Percentiles rank a stretch among this genome's conserved stretches.
Conservation (phyloP, 2,888 invertebrate genomes). For the Phengaris arion region DNA sequence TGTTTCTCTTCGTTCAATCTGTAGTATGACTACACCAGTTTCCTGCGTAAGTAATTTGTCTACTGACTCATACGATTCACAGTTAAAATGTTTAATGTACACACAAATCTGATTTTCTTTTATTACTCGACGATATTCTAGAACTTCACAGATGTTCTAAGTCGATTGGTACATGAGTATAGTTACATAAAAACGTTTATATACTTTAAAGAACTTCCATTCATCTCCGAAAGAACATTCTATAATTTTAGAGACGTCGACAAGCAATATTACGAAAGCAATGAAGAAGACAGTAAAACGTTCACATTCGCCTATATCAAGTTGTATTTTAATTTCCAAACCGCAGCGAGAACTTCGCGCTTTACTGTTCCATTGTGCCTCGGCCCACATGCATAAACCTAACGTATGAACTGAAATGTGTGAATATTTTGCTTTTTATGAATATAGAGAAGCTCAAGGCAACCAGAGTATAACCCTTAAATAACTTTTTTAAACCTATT, state of each 20-base stretch:
- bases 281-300: conserved; percentile 31
- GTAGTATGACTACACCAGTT: too few relatives aligned
- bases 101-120: too few relatives aligned
- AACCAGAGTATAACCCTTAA: too few relatives aligned
- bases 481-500: too few relatives aligned
- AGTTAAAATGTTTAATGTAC: too few relatives aligned
- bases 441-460: neutral
- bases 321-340: conserved; percentile 78
- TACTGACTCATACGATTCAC: too few relatives aligned
- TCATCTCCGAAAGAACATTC: neutral
- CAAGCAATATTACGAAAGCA: conserved; percentile 18
- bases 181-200: neutral
- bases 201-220: neutral
- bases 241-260: neutral
- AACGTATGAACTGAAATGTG: neutral
- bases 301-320: conserved; percentile 51
- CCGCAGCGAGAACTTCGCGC: conserved; percentile 67
- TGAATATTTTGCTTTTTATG: neutral
- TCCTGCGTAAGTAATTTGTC: too few relatives aligned
- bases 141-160: too few relatives aligned
- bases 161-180: neutral
- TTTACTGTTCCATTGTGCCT: conserved; percentile 73
- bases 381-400: conserved; percentile 26
- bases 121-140: too few relatives aligned
- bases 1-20: too few relatives aligned